Evolutionary conservation across 2,113 vertebrate species (phyloP), one percentile per base, ranked within the genome.

Genomic region (Acrocephalus kingi): DNA sequence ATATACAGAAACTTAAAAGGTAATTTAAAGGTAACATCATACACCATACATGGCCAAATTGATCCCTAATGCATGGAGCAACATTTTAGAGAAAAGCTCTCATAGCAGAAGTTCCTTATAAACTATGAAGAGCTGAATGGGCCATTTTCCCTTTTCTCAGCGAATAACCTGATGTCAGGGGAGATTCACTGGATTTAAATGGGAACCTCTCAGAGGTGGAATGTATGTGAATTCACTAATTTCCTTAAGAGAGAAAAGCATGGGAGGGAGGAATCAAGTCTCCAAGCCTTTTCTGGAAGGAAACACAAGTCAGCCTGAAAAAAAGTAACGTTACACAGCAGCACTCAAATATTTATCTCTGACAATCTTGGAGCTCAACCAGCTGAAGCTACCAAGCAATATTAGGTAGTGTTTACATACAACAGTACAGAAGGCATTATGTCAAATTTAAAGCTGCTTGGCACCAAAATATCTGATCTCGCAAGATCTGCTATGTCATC

Each of bases 311-410:
- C 68, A 74, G 46, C 43, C 64, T 84, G 28, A 17, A 77, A 72
- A 85, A 72, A 85, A 84, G 17, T 48, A 46, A 49, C 4, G 15
- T 61, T 51, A 72, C 9, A 69, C 37, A 91, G 86, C 56, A 77
- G 61, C 58, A 54, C 35, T 72, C 43, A 94, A 88, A 52, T 74
- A 76, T 93, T 96, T 84, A 55, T 75, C 55, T 86, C 52, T 62
- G 55, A 67, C n/a, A 20, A 93, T 86, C 77, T 69, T 68, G 54
- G 86, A 92, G n/a, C 66, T 90, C 76, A 92, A 86, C 72, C 96
- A 96, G 73, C 48, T 91, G 83, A 88, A 77, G 72, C 64, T 58
- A 81, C 61, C 64, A 72, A 87, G 92, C n/a, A 84, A 19, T 58
- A 83, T 61, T 78, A 87, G 61, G 80, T 9, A 80, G 16, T 88